Base-by-base conservation (phyloP, 2,888 invertebrate species). In the Polydrusus pterygomalis region DNA sequence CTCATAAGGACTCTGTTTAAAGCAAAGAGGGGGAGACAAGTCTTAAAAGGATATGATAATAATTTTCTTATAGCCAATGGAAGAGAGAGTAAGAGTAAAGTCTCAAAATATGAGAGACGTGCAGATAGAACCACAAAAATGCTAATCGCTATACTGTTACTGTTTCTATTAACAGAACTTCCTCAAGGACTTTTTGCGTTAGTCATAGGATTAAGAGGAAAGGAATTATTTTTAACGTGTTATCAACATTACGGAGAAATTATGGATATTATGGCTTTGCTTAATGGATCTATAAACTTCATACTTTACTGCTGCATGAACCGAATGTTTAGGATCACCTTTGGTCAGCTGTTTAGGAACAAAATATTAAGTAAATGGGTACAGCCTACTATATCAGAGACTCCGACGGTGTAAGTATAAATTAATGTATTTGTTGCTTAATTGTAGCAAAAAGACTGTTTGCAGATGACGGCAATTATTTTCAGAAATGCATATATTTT, bases 241-340 rank as follows among this genome's bases (percentile, higher is more conserved):
- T 97, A 97, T 88, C 90, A 92, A 79, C 89, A 93, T 58, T 92
- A 95, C 78, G 96, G 96, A 0, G 97, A 97, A 85, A 86, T 97
- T 70, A 94, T 97, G 93, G 97, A 98, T 88, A 92, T 96, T 76
- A 87, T 97, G 84, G 97, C 97, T 0, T 90, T 98, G 74, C 89
- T 96, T 81, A 98, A 97, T 87, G 96, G 97, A 9, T 95, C 96
- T 0, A 95, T 97, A 74, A 98, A 97, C 87, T 98, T 98, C 85
- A 94, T 97, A 70, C 90, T 98, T 54, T 98, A 97, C 86, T 97
- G 97, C 84, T 91, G 95, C 68, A 97, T 98, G 97, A 97, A 96
- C 77, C 91, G 95, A 78, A 97, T 97, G 90, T 98, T 98, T 87
- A 91, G 98, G 15, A 92, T 91, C 80, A 94, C 94, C 0, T 96